Percentiles rank a stretch among this genome's conserved stretches.
Conservation (phyloP, 2,113 vertebrate genomes). For the Neodontobutis hainanensis region DNA sequence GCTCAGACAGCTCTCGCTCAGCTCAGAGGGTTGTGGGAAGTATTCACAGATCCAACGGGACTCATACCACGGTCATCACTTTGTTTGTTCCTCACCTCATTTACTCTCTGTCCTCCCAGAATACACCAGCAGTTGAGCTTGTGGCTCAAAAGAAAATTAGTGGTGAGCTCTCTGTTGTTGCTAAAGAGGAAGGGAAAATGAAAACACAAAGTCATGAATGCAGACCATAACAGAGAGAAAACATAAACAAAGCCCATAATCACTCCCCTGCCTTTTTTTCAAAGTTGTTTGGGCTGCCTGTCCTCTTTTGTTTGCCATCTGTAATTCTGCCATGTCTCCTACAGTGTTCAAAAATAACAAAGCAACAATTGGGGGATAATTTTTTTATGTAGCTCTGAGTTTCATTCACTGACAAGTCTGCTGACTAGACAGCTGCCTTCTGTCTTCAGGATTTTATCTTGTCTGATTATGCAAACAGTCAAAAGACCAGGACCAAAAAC, state of each 20-base stretch:
- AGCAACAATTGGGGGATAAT: constrained; percentile 11
- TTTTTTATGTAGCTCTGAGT: constrained; percentile 9
- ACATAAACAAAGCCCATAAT: constrained; percentile 14
- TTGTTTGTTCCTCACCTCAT: constrained; percentile 76
- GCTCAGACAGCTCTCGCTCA: constrained; percentile 42
- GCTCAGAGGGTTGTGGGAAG: constrained; percentile 51
- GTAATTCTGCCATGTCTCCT: constrained; percentile 12
- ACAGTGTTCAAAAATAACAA: neutral
- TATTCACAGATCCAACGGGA: constrained; percentile 70
- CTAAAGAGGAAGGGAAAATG: constrained; percentile 12
- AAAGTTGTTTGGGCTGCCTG: neutral
- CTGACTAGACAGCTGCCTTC: constrained; percentile 41
- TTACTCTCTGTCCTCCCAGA: constrained; percentile 62
- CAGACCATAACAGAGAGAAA: neutral
- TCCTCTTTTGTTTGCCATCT: neutral
- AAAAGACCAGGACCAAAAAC: neutral
- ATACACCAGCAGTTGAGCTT: constrained; percentile 8
- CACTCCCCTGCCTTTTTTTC: constrained; percentile 10
- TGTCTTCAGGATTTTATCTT: constrained; percentile 5
- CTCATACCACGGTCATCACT: constrained; percentile 81
- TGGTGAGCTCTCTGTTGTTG: constrained; percentile 29
- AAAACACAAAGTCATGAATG: neutral
- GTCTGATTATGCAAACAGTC: neutral
- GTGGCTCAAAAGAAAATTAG: constrained; percentile 33
- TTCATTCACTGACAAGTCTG: constrained; percentile 17